phyloP scores from a whole-genome alignment of 1,140 invertebrate species.

The Drosophila setifemur region DNA sequence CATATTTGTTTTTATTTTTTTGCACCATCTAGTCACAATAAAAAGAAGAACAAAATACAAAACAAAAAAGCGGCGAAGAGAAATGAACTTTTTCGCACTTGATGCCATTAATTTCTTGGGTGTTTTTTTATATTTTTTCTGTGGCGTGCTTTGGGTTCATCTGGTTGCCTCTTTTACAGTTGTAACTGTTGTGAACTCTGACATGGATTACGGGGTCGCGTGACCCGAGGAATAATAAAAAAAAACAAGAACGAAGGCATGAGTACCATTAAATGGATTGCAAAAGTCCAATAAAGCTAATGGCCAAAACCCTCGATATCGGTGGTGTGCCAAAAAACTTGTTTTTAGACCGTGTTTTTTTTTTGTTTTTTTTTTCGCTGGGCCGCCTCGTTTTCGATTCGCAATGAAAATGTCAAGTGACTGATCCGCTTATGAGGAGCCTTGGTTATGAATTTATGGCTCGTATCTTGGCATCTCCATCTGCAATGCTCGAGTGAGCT shows the following conservation, averaged over 20 bases:
- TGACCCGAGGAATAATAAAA: conserved; percentile 8
- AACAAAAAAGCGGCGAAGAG: conserved; percentile 2
- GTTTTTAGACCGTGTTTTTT: too few species aligned
- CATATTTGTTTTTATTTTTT: too few species aligned
- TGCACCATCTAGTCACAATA: conserved; percentile 23
- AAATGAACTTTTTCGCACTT: conserved; percentile 68
- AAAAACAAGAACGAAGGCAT: not conserved
- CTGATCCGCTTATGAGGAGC: conserved; percentile 39
- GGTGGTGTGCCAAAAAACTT: conserved; percentile 15
- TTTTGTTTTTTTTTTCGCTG: too few species aligned
- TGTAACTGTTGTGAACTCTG: conserved; percentile 46
- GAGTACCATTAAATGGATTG: conserved; percentile 1
- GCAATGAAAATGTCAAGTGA: conserved; percentile 42
- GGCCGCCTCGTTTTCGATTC: conserved; percentile 1
- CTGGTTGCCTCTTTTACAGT: conserved; percentile 17
- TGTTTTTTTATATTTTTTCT: conserved; percentile 9
- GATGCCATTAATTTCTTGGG: conserved; percentile 58
- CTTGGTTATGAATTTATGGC: conserved; percentile 36
- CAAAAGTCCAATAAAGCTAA: conserved; percentile 24
- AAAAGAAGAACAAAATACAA: conserved; percentile 5
- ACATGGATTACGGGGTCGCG: conserved; percentile 39
- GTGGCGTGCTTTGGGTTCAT: conserved; percentile 50
- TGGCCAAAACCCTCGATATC: conserved; percentile 20
- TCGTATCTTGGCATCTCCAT: conserved; percentile 21
- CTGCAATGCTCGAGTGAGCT: conserved; percentile 43